Evolutionary conservation across 2,113 vertebrate species (phyloP).

Genomic region (Tetraodon nigroviridis): DNA sequence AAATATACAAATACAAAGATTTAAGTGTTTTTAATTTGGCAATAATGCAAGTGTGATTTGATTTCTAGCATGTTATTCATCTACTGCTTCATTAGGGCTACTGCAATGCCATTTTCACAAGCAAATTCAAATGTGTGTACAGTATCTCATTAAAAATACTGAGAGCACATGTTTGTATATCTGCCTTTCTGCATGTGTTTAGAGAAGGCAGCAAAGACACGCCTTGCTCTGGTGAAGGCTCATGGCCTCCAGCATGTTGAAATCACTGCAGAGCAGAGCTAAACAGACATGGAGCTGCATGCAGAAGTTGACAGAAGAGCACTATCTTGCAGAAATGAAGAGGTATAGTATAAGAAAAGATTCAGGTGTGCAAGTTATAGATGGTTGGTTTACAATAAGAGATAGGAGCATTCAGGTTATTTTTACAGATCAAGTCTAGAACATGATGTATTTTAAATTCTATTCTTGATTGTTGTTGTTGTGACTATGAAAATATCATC

Average conservation of each 20-base stretch:
- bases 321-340: conserved; percentile 80
- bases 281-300: conserved; percentile 73
- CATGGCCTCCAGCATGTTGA: conserved; percentile 73
- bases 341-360: conserved; percentile 65
- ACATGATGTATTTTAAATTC: too few relatives aligned
- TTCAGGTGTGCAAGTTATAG: too few relatives aligned
- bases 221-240: conserved; percentile 78
- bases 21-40: neutral
- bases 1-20: neutral
- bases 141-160: neutral
- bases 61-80: too few relatives aligned
- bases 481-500: too few relatives aligned
- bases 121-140: neutral
- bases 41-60: too few relatives aligned
- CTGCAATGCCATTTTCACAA: too few relatives aligned
- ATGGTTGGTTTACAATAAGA: too few relatives aligned
- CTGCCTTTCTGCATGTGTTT: conserved; percentile 26
- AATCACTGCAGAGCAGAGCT: conserved; percentile 72
- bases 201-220: conserved; percentile 74
- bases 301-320: conserved; percentile 78
- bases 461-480: too few relatives aligned
- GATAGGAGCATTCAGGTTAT: too few relatives aligned
- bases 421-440: too few relatives aligned
- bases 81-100: too few relatives aligned
- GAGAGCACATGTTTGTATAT: neutral